Percentiles rank a stretch among this genome's conserved stretches.
phyloP scores from a whole-genome alignment of 2,888 invertebrate genomes.

The Pandemis cinnamomeana region DNA sequence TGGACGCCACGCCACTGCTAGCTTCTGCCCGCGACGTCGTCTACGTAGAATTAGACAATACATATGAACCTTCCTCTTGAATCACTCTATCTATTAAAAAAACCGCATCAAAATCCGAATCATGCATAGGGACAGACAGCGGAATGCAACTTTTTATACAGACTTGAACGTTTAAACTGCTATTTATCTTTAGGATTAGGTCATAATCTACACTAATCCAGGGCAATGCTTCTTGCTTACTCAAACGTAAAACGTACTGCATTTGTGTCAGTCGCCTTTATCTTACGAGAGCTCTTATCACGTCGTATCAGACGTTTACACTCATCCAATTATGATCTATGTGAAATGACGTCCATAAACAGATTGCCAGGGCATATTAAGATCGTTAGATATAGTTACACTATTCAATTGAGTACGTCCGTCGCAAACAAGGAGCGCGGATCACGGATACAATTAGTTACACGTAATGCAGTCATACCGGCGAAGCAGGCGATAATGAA shows the following conservation, averaged over 20 bases:
- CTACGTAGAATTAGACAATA: too few species aligned
- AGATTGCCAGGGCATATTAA: slow-evolving; percentile 18
- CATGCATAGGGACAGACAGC: too few species aligned
- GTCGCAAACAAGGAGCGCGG: slow-evolving; percentile 58
- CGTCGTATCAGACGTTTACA: slow-evolving; percentile 5
- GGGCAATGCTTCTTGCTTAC: neutral
- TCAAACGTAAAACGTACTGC: slow-evolving; percentile 5
- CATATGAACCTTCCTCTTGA: too few species aligned
- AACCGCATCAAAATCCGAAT: too few species aligned
- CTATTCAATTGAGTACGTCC: slow-evolving; percentile 71
- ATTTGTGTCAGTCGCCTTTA: slow-evolving; percentile 10
- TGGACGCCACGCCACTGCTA: too few species aligned
- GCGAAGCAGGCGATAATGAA: neutral
- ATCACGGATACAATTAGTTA: slow-evolving; percentile 60
- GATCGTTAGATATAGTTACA: slow-evolving; percentile 51
- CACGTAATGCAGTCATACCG: slow-evolving; percentile 4
- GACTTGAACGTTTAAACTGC: neutral
- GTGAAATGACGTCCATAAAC: slow-evolving; percentile 26
- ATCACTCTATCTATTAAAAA: too few species aligned
- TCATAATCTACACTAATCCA: neutral
- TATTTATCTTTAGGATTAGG: neutral
- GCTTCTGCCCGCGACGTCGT: too few species aligned
- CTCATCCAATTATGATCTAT: slow-evolving; percentile 23
- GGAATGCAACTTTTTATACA: too few species aligned
- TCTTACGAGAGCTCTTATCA: slow-evolving; percentile 19